Conservation (phyloP, 2,797 vertebrate species). For the Diplodus sargus region DNA sequence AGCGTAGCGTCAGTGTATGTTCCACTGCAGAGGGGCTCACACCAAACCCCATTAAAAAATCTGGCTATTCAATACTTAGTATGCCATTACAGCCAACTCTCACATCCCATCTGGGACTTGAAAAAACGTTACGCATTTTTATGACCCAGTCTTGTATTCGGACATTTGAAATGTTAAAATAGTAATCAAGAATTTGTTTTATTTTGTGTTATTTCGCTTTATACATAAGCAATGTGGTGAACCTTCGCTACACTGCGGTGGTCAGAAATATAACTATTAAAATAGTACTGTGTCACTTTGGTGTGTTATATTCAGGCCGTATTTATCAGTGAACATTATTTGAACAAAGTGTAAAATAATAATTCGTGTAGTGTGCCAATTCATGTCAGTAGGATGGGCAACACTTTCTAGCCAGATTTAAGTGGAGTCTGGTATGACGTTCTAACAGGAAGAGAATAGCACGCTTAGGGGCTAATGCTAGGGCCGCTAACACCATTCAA, state of each 20-base stretch:
- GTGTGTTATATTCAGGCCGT: neutral
- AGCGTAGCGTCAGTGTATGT: neutral
- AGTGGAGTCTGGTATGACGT: neutral
- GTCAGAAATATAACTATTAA: neutral
- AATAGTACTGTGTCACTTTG: neutral
- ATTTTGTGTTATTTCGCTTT: neutral
- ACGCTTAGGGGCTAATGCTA: conserved; percentile 43
- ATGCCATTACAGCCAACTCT: fast-evolving
- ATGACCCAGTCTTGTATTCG: neutral
- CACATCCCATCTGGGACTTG: fast-evolving
- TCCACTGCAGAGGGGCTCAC: neutral
- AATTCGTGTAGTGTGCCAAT: fast-evolving
- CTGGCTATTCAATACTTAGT: neutral
- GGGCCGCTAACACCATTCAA: conserved; percentile 29
- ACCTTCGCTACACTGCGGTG: neutral
- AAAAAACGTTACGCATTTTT: fast-evolving
- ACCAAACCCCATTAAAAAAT: neutral
- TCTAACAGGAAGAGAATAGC: neutral
- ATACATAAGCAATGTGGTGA: neutral
- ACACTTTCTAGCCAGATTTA: neutral
- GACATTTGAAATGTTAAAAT: fast-evolving
- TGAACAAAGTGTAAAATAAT: fast-evolving
- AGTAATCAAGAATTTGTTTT: fast-evolving
- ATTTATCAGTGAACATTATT: neutral
- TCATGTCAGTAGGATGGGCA: neutral